Percentiles rank a stretch among this genome's conserved stretches.
These are phyloP conservation scores for Triplophysa siluroides DNA, from an alignment of 2,113 vertebrate species.

Conservation along the genomic window DNA sequence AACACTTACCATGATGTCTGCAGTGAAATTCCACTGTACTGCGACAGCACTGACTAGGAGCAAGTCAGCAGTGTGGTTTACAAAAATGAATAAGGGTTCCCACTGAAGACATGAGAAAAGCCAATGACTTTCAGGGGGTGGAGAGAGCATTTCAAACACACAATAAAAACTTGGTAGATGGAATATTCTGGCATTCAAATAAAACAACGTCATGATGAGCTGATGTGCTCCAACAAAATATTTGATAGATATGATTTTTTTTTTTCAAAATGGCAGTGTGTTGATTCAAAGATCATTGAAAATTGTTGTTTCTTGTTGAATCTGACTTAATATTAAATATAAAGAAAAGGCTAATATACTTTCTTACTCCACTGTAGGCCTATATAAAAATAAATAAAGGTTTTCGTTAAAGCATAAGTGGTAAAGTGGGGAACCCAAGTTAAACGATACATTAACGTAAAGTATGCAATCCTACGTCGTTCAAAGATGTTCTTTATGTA, in stretches of 20 bases:
- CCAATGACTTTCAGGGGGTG: constrained; percentile 65
- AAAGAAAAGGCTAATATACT: neutral
- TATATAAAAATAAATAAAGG: no score
- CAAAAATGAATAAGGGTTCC: constrained; percentile 27
- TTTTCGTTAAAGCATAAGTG: no score
- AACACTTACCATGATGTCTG: constrained; percentile 35
- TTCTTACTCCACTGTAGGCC: neutral
- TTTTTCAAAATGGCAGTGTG: no score
- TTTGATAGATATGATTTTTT: neutral
- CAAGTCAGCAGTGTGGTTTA: constrained; percentile 9
- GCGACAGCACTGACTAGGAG: constrained; percentile 18
- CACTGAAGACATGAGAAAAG: constrained; percentile 31
- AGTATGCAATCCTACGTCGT: no score
- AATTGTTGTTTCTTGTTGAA: no score
- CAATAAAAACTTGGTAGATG: neutral
- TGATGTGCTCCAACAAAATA: neutral
- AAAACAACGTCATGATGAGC: neutral
- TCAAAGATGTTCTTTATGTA: neutral
- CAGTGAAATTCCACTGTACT: constrained; percentile 25
- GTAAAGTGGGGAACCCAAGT: neutral
- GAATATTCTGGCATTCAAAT: neutral
- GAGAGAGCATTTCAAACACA: constrained; percentile 51
- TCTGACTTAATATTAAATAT: neutral
- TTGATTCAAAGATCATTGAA: no score
- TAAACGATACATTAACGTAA: neutral